Conservation (phyloP, 2,113 vertebrate genomes). For the Herpailurus yagouaroundi region DNA sequence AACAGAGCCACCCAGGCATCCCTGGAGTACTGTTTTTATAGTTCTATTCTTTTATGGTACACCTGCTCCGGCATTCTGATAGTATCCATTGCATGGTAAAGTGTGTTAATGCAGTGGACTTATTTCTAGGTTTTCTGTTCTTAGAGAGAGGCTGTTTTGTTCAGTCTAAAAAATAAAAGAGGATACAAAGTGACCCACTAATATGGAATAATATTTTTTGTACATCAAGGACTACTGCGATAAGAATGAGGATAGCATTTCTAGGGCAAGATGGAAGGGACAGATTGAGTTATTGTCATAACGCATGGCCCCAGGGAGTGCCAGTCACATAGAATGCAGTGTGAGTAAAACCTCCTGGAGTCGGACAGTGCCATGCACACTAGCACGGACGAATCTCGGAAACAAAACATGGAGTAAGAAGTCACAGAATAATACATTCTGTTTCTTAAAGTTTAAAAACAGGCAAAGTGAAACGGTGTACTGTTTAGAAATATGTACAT, state of each 20-base stretch:
- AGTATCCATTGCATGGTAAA: background rate
- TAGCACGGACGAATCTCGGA: background rate
- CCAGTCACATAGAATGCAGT: background rate
- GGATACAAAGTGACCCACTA: background rate
- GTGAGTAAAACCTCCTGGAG: background rate
- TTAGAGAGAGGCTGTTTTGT: background rate
- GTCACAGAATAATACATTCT: background rate
- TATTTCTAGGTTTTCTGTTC: background rate
- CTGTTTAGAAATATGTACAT: background rate
- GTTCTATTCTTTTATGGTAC: background rate
- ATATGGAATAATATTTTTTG: background rate
- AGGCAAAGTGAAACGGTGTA: background rate
- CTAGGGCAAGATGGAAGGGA: background rate
- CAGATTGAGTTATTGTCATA: background rate
- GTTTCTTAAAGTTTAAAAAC: background rate
- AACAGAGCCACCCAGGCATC: background rate
- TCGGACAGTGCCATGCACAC: background rate
- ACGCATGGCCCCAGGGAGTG: background rate
- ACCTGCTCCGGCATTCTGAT: background rate
- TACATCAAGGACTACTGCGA: background rate
- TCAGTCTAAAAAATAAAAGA: slow-evolving; percentile 3
- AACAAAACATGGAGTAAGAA: background rate
- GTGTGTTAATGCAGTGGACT: background rate
- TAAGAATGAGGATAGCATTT: background rate
- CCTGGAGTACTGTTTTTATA: background rate